Conservation (phyloP, 1,140 invertebrate species). For the Caenorhabditis brenneri region DNA sequence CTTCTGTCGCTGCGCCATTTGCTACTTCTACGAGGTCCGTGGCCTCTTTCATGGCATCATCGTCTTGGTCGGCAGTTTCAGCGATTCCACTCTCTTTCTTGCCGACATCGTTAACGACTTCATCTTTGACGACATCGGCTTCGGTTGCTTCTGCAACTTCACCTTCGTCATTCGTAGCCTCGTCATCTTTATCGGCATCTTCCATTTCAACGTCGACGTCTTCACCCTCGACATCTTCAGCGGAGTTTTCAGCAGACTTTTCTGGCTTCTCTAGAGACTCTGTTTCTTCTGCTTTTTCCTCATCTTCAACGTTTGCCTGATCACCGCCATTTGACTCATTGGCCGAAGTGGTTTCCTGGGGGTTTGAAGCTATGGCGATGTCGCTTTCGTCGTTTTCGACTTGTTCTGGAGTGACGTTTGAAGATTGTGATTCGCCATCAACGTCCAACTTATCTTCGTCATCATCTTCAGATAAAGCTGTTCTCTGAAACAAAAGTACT, state of each 20-base stretch:
- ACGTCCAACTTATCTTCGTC: neutral
- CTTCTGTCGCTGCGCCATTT: neutral
- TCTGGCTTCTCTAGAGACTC: neutral
- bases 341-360: too few relatives aligned
- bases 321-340: too few relatives aligned
- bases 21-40: neutral
- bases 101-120: too few relatives aligned
- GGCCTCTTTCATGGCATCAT: neutral
- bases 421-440: neutral
- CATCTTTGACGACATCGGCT: too few relatives aligned
- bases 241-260: too few relatives aligned
- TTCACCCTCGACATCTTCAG: neutral
- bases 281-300: neutral
- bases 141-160: neutral
- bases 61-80: too few relatives aligned
- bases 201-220: neutral
- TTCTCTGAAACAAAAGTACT: neutral
- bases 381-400: neutral
- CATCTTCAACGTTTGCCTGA: too few relatives aligned
- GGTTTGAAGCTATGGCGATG: too few relatives aligned
- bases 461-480: constrained; percentile 5
- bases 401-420: neutral
- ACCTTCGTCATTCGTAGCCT: neutral
- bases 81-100: too few relatives aligned
- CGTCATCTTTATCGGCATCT: neutral